Base-by-base conservation (phyloP, 2,113 vertebrate genomes). In the Gavialis gangeticus region DNA sequence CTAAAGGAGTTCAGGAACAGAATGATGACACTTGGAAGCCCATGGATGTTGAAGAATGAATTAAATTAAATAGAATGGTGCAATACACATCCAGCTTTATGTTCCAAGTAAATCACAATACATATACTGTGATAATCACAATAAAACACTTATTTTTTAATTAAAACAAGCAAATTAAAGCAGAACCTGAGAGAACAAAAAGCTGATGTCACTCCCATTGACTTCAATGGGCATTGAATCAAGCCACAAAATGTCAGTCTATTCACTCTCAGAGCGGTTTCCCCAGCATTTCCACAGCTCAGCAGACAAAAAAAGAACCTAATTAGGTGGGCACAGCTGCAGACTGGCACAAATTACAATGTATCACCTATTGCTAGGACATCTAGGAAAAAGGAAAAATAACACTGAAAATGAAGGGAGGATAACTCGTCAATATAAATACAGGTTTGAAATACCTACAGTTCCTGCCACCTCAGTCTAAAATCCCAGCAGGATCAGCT, bases 161-260 rank as follows among this genome's bases (percentile, higher is more conserved):
- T 46, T 46, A 46, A 46, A 46, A 7, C 46, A 46, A 46, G 46
- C 46, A 46, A 9, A 46, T 46, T 46, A 46, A 46, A 46, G 8
- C 46, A 9, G 46, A 46, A 46, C 9, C 46, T 46, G 46, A 46
- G 46, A 46, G 13, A 25, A 6, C 64, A 25, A 21, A 55, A 69
- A 66, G 18, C 5, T 54, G n/a, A 27, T 1, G 63, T 12, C 18
- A 10, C 5, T 84, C 78, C 6, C 17, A 67, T 6, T 46, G 28
- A 6, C 13, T 22, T 5, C 1, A 0, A 9, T 21, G 10, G 28
- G 2, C 19, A 86, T 57, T 10, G 56, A 10, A 30, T 27, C 13
- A 84, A 16, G 3, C 37, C 57, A 55, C 75, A 83, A 57, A n/a
- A 16, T 15, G 75, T 2, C 17, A 82, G 24, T 4, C 34, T 86